These are phyloP conservation scores for Pseudopipra pipra DNA, from an alignment of 2,113 vertebrate species.

Conservation along the genomic window DNA sequence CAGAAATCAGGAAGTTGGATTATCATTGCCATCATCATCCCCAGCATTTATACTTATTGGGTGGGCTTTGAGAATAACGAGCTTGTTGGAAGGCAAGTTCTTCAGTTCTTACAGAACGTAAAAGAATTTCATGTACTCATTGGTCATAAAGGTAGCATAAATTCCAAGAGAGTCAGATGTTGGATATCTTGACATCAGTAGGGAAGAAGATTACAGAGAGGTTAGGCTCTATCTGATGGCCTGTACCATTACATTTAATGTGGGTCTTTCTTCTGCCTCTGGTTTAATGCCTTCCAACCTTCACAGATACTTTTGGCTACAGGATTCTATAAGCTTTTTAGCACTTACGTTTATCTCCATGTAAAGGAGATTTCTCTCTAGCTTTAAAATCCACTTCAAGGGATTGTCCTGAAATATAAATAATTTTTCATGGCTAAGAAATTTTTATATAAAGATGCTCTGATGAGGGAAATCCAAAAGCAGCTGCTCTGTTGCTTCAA, in stretches of 20 bases:
- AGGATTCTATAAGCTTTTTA: background rate
- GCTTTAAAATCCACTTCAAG: constrained; percentile 20
- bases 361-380: constrained; percentile 27
- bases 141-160: background rate
- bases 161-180: background rate
- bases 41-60: background rate
- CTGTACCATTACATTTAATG: background rate
- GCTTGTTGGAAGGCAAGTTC: background rate
- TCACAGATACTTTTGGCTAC: background rate
- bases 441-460: constrained; percentile 39
- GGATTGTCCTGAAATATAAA: constrained; percentile 55
- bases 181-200: background rate
- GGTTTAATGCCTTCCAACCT: background rate
- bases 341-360: background rate
- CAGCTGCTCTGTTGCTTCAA: constrained; percentile 21
- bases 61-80: background rate
- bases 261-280: background rate
- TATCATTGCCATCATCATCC: background rate
- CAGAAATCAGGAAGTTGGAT: background rate
- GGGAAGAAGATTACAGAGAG: background rate
- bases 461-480: constrained; percentile 62
- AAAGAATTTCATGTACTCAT: background rate
- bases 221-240: background rate
- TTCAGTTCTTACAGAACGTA: background rate
- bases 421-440: constrained; percentile 38